Evolutionary conservation across 2,113 vertebrate genomes (phyloP), one percentile per base, ranked within the genome.

Genomic region (Sapayoa aenigma): DNA sequence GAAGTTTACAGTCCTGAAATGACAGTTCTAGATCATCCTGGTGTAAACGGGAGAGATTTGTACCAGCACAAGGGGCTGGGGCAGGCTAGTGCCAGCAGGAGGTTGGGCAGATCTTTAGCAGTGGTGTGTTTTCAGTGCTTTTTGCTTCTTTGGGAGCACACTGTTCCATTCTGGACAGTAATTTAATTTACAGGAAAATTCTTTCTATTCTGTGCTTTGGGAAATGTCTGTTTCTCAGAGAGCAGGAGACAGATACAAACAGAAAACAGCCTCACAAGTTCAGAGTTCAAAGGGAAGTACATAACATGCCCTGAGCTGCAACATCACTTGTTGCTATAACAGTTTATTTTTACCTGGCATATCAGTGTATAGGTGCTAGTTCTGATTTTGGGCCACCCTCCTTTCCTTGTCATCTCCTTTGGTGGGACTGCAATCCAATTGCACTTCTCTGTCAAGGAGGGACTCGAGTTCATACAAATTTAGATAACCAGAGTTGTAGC

Each of bases 1-100:
- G 65, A 91, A 84, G 80, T 60, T 86, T 90, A 68, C 59, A 74
- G 55, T 80, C 53, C 73, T 88, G 76, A 81, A 72, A 86, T 89
- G 60, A 35, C 73, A 71, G 37, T 93, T 96, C 85, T 68, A 47
- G 88, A 90, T 96, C 42, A 47, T 87, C 41, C 68, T 72, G 17
- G n/a, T 90, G 73, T 81, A 65, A 69, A 77, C 66, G 55, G 72
- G 59, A 86, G 75, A 87, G 88, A 86, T 94, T 84, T 93, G 56
- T 63, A 74, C 49, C 67, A 44, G 22, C 52, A 19, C 42, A 58
- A 35, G 60, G 59, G 90, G 25, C 47, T 50, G 55, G 47, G 63
- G 76, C 76, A 72, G 56, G 44, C n/a, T 35, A 67, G 21, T 56
- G 47, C 68, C 73, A 95, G 49, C 56, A 63, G 78, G 25, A 59